Conservation (phyloP, 2,888 invertebrate genomes). For the Leptogaster cylindrica region DNA sequence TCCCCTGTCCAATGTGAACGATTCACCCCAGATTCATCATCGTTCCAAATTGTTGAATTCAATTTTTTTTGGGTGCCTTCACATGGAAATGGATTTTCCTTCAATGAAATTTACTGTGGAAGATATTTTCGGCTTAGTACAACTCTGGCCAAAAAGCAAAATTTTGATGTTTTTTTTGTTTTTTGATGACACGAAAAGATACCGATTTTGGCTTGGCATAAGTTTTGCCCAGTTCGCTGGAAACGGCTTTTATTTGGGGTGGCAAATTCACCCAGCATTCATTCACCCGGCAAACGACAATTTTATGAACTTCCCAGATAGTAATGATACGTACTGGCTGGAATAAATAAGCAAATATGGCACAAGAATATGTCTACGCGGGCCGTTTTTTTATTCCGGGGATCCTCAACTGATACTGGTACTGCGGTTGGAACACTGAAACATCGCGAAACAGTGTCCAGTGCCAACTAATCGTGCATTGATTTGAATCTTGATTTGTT, state of each 20-base stretch:
- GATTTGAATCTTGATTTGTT: too few relatives aligned
- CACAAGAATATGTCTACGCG: too few relatives aligned
- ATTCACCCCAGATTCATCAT: slow-evolving; percentile 27
- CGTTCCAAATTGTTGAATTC: slow-evolving; percentile 38
- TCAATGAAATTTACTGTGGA: slow-evolving; percentile 24
- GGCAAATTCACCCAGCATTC: slow-evolving; percentile 26
- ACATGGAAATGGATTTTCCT: slow-evolving; percentile 39
- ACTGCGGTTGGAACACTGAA: too few relatives aligned
- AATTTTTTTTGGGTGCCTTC: slow-evolving; percentile 37
- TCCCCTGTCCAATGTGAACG: slow-evolving; percentile 35
- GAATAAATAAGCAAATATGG: slow-evolving; percentile 35
- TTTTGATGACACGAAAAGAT: slow-evolving; percentile 46
- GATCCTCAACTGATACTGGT: too few relatives aligned
- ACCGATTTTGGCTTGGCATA: slow-evolving; percentile 43
- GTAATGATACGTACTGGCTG: slow-evolving; percentile 14
- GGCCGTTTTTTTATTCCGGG: too few relatives aligned
- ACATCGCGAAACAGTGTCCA: too few relatives aligned
- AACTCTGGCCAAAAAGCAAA: slow-evolving; percentile 37
- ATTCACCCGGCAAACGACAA: slow-evolving; percentile 36
- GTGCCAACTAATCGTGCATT: too few relatives aligned
- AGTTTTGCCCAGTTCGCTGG: slow-evolving; percentile 42
- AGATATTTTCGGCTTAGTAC: slow-evolving; percentile 8
- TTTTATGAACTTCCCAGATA: slow-evolving; percentile 40
- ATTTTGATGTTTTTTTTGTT: slow-evolving; percentile 45
- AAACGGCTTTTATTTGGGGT: slow-evolving; percentile 39